A percentile compares a stretch with the other conserved stretches of the same genome.
Conservation (phyloP, 2,888 invertebrate genomes). For the Conomelus anceps region DNA sequence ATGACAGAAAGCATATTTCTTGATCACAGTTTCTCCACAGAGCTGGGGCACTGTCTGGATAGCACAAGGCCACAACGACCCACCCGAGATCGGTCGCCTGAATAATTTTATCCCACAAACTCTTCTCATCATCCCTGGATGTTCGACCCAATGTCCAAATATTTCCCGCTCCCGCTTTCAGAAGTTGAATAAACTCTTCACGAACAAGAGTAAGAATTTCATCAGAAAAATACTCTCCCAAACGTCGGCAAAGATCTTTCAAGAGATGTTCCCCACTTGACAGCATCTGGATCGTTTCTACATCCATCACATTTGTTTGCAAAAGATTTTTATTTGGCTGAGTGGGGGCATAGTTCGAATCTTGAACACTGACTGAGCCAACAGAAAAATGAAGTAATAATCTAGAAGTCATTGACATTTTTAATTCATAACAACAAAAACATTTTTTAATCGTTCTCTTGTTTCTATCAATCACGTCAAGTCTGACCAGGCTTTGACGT, state of each 20-base stretch:
- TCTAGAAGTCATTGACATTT: no score
- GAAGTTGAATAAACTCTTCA: neutral
- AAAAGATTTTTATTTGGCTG: neutral
- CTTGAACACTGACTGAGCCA: neutral
- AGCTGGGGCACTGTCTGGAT: neutral
- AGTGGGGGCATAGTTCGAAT: neutral
- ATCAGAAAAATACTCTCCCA: neutral
- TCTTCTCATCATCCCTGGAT: neutral
- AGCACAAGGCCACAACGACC: neutral
- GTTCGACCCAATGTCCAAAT: neutral
- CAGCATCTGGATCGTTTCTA: neutral
- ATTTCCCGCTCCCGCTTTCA: neutral
- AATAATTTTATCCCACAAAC: neutral
- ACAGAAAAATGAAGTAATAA: no score
- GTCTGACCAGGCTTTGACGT: no score
- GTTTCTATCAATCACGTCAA: no score
- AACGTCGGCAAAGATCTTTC: neutral
- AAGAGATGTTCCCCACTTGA: neutral
- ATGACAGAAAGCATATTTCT: neutral
- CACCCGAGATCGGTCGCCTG: neutral
- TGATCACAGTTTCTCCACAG: no score
- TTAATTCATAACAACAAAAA: no score
- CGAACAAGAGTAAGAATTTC: neutral
- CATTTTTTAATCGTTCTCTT: no score
- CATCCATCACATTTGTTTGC: neutral